phyloP scores from a whole-genome alignment of 2,797 vertebrate species.

The Hemibagrus guttatus region DNA sequence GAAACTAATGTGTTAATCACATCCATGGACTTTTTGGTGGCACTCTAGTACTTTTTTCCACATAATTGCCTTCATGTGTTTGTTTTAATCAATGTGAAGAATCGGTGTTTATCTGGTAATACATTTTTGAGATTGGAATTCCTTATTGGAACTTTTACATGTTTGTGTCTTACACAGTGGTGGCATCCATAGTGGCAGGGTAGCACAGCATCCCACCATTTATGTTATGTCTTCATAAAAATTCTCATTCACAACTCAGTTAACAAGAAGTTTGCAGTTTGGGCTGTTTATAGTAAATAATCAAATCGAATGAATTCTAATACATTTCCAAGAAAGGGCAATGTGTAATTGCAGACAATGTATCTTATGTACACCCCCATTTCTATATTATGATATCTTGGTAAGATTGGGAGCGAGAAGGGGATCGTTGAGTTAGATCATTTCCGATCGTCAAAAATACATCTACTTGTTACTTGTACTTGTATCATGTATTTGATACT shows the following conservation, averaged over 20 bases:
- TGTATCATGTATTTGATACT: too few relatives aligned
- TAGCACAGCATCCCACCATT: neutral
- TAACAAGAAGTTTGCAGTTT: neutral
- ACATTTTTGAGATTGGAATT: too few relatives aligned
- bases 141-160: neutral
- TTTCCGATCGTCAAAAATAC: neutral
- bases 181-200: neutral
- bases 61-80: neutral
- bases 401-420: neutral
- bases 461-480: too few relatives aligned
- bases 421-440: neutral
- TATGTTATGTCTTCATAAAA: neutral
- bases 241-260: neutral
- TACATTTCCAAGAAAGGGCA: neutral
- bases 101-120: neutral
- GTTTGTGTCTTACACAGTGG: neutral
- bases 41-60: neutral
- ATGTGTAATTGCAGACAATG: neutral
- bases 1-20: neutral
- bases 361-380: neutral
- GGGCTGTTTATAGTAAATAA: neutral
- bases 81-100: neutral
- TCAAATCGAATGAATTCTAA: neutral
- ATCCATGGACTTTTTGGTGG: neutral
- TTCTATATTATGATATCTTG: neutral